These are phyloP conservation scores for Paramisgurnus dabryanus DNA, from an alignment of 2,113 vertebrate genomes.

Conservation along the genomic window DNA sequence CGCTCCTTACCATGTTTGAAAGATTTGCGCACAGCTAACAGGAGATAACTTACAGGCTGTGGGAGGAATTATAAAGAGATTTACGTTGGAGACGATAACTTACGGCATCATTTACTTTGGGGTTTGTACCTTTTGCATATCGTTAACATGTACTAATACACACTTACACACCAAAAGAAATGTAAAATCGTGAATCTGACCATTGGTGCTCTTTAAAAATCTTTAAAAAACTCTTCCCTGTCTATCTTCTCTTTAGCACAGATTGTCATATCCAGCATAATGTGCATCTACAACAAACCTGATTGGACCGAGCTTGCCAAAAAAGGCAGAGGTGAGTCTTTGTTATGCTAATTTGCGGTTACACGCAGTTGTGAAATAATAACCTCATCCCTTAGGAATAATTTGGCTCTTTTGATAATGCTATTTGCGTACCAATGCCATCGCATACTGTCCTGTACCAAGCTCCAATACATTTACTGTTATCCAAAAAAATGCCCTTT, in stretches of 20 bases:
- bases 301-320: slow-evolving; percentile 85
- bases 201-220: no score
- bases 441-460: slow-evolving; percentile 47
- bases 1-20: no score
- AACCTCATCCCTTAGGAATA: slow-evolving; percentile 48
- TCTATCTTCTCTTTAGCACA: slow-evolving; percentile 58
- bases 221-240: background rate
- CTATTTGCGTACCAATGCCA: slow-evolving; percentile 36
- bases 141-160: no score
- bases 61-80: no score
- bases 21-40: no score
- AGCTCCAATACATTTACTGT: slow-evolving; percentile 50
- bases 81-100: no score
- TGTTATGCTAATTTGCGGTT: slow-evolving; percentile 54
- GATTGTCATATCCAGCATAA: slow-evolving; percentile 87
- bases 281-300: slow-evolving; percentile 83
- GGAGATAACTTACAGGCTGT: no score
- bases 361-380: slow-evolving; percentile 51
- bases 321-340: slow-evolving; percentile 79
- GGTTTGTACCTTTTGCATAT: no score
- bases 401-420: slow-evolving; percentile 55
- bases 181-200: no score
- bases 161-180: no score
- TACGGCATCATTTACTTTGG: no score
- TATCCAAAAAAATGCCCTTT: slow-evolving; percentile 60